Evolutionary conservation across 1,140 invertebrate genomes (phyloP), one percentile per base, ranked within the genome.

Genomic region (Platorchestia sp.): DNA sequence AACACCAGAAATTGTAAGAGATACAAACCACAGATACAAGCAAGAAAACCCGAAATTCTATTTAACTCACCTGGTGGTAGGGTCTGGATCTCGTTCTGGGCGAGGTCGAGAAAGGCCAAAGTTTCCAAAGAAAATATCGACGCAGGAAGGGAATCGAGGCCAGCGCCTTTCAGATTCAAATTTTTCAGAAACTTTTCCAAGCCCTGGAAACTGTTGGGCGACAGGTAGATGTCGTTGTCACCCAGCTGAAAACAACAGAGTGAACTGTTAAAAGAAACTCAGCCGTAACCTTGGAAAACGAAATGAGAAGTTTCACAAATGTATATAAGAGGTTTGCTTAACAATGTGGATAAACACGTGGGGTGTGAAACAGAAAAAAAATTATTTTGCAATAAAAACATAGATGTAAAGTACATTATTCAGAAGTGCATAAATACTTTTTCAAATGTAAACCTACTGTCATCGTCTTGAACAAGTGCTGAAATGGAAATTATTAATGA

Each of bases 21-120:
- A 36, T 14, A 75, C 59, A 75, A 75, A 3, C 59, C 27, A 36
- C 10, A 75, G 36, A 75, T 36, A 75, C 27, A 22, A 75, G 47
- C 6, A 51, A 19, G 47, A 6, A 19, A 51, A 51, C 6, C 19
- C 47, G 47, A 51, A 6, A 51, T 10, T 51, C 47, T 51, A 6
- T 19, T 51, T 75, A 96, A 96, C 0, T 97, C 97, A 0, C 98
- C 98, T 0, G 98, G 98, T 45, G 96, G 96, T 90, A 99, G 97
- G 97, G 98, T 98, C 96, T 98, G 97, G 47, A 99, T 98, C 96
- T 98, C 98, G 97, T 99, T 99, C 97, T 99, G 98, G 1, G 99
- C 99, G 45, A 99, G 97, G 97, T 99, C 99, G 45, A 99, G 97
- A 97, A 99, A 99, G 0, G 99, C 98, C 95, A 99, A 97, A 43